These are phyloP conservation scores for Trachelus stipa DNA, from an alignment of 2,888 invertebrate genomes.

Conservation along the genomic window DNA sequence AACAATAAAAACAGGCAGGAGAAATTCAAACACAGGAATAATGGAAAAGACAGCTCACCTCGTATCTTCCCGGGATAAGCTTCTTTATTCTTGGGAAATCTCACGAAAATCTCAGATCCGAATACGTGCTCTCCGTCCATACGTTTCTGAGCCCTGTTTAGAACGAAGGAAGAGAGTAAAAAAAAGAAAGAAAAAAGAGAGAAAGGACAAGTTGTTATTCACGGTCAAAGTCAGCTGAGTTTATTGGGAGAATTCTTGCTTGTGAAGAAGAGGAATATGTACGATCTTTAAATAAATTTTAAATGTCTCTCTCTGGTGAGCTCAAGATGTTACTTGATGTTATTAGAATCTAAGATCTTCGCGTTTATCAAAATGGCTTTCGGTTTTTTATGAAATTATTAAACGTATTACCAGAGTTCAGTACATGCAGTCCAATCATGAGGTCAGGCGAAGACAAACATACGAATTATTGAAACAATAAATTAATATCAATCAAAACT, in stretches of 20 bases:
- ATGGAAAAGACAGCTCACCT: slow-evolving; percentile 43
- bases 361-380: background rate
- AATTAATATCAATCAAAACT: slow-evolving; percentile 23
- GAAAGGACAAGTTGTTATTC: slow-evolving; percentile 1
- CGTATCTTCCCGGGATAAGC: slow-evolving; percentile 44
- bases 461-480: slow-evolving; percentile 13
- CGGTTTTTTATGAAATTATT: background rate
- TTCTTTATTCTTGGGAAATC: slow-evolving; percentile 62
- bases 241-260: background rate
- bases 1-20: background rate
- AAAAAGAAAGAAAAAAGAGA: slow-evolving; percentile 24
- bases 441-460: slow-evolving; percentile 17
- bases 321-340: background rate
- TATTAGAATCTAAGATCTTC: background rate
- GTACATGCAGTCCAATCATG: slow-evolving; percentile 17
- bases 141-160: slow-evolving; percentile 80
- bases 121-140: slow-evolving; percentile 88
- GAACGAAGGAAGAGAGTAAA: slow-evolving; percentile 28
- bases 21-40: background rate
- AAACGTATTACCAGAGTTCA: slow-evolving; percentile 19
- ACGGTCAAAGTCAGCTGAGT: background rate
- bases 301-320: background rate
- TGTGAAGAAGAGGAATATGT: background rate
- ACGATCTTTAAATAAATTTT: slow-evolving; percentile 25
- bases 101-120: slow-evolving; percentile 77